Conservation (phyloP, 2,113 vertebrate genomes). For the Pomatostomus ruficeps region DNA sequence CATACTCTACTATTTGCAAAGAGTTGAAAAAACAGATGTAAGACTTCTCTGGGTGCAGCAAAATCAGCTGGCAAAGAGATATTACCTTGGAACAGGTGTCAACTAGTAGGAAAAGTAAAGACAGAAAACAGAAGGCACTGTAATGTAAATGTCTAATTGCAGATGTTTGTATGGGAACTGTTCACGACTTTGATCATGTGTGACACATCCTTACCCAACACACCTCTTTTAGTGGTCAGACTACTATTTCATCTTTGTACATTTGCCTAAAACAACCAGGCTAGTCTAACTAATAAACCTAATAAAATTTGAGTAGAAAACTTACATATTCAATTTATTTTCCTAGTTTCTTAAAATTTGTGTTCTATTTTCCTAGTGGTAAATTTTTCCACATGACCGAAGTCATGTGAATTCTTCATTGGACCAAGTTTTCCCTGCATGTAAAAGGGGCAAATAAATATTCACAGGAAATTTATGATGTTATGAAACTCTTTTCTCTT, state of each 20-base stretch:
- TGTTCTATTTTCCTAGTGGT: neutral
- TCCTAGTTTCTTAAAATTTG: neutral
- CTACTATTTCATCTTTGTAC: neutral
- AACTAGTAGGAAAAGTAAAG: neutral
- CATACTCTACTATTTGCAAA: neutral
- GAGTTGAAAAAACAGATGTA: neutral
- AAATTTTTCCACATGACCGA: neutral
- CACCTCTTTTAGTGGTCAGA: neutral
- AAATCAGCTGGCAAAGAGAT: neutral
- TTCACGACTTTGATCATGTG: neutral
- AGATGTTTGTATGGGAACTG: neutral
- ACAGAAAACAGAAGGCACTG: neutral
- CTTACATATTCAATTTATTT: neutral
- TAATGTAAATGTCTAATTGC: neutral
- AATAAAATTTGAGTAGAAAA: neutral
- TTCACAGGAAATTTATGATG: neutral
- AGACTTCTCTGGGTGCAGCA: neutral
- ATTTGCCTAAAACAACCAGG: neutral
- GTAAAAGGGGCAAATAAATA: neutral
- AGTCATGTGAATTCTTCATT: neutral
- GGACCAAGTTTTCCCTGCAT: neutral
- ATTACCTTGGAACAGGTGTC: neutral
- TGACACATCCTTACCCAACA: neutral
- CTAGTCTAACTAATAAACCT: neutral
- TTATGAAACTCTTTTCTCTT: neutral